These are phyloP conservation scores for Mola mola DNA, from an alignment of 2,113 vertebrate species.

Conservation along the genomic window DNA sequence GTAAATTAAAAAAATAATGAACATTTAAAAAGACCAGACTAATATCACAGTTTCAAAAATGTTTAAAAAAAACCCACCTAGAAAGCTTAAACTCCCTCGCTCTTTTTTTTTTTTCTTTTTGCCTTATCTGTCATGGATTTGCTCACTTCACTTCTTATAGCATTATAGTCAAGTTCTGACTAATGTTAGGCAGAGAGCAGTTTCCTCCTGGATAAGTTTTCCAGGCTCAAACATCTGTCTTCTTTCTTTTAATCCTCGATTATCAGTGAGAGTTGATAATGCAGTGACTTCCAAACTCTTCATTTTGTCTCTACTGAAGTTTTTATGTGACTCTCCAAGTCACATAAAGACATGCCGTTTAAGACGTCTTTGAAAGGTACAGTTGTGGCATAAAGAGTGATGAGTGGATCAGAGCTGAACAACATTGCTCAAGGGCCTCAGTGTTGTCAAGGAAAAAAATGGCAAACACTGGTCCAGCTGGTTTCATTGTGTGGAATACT, in stretches of 20 bases:
- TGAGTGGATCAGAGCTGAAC: constrained; percentile 18
- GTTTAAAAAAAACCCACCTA: not conserved
- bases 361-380: constrained; percentile 40
- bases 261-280: constrained; percentile 11
- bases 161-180: too few relatives aligned
- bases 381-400: constrained; percentile 50
- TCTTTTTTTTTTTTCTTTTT: not conserved
- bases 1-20: too few relatives aligned
- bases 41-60: too few relatives aligned
- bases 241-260: not conserved
- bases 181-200: not conserved
- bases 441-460: constrained; percentile 8
- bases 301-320: constrained; percentile 36
- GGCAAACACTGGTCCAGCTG: not conserved
- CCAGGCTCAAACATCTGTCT: not conserved
- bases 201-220: not conserved
- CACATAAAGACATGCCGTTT: constrained; percentile 46
- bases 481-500: constrained; percentile 10
- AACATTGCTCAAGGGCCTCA: constrained; percentile 3
- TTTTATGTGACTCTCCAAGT: too few relatives aligned
- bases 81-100: not conserved
- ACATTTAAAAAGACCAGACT: too few relatives aligned
- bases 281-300: constrained; percentile 29
- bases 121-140: not conserved
- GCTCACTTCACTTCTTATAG: not conserved